These are phyloP conservation scores for Idris sp. DNA, from an alignment of 1,140 invertebrate genomes.

Conservation along the genomic window DNA sequence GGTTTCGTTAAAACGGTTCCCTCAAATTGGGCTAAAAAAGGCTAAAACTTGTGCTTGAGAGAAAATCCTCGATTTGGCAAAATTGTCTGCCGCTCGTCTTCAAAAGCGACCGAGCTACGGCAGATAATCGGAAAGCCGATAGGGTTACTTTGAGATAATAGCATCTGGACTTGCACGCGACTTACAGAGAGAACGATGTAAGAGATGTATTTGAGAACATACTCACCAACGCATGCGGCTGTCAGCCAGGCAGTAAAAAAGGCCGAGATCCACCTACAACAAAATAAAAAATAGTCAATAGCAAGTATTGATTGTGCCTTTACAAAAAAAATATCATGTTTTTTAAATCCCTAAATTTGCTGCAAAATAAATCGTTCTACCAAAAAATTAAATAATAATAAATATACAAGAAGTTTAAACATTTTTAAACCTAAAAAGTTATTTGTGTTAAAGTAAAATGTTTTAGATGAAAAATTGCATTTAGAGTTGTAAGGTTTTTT, in stretches of 20 bases:
- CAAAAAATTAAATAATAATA: no score
- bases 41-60: slow-evolving; percentile 36
- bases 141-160: slow-evolving; percentile 45
- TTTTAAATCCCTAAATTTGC: no score
- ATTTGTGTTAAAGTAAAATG: no score
- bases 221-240: slow-evolving; percentile 69
- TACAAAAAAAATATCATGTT: no score
- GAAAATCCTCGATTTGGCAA: slow-evolving; percentile 55
- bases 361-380: no score
- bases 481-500: no score
- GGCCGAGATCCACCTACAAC: slow-evolving; percentile 65
- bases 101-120: slow-evolving; percentile 32
- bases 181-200: slow-evolving; percentile 18
- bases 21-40: slow-evolving; percentile 45
- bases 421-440: no score
- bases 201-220: slow-evolving; percentile 37
- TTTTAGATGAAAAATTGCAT: no score
- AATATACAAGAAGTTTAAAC: no score
- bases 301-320: background rate
- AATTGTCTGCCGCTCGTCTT: slow-evolving; percentile 48
- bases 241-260: slow-evolving; percentile 66
- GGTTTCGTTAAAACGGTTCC: slow-evolving; percentile 41
- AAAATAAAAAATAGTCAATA: slow-evolving; percentile 15
- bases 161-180: slow-evolving; percentile 38
- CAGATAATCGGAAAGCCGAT: slow-evolving; percentile 45